These are phyloP conservation scores for Pseudorhiza aurosa DNA, from an alignment of 30 jellyfish, hydroid and myxozoan species.

Conservation along the genomic window DNA sequence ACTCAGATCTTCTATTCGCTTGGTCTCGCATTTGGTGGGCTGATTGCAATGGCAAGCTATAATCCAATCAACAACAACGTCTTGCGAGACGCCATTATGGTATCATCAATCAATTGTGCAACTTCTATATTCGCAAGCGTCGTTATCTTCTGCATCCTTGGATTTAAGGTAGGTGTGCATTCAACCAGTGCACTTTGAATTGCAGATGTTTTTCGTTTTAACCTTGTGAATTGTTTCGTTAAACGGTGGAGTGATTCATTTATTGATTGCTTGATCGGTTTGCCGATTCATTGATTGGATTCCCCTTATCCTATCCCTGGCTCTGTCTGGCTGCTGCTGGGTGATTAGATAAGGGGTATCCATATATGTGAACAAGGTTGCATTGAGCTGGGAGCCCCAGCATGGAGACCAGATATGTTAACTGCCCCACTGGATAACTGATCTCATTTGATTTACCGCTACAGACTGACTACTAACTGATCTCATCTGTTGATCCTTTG, in stretches of 20 bases:
- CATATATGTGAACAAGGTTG: too few relatives aligned
- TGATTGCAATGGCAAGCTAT: slow-evolving; percentile 95
- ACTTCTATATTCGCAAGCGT: slow-evolving; percentile 92
- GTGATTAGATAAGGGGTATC: too few relatives aligned
- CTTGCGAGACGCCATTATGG: slow-evolving; percentile 90
- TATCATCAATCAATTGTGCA: slow-evolving; percentile 83
- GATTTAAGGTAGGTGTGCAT: slow-evolving; percentile 75
- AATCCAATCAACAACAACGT: slow-evolving; percentile 91
- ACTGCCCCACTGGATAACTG: too few relatives aligned
- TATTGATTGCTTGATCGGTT: too few relatives aligned
- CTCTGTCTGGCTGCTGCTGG: too few relatives aligned
- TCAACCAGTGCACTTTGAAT: neutral
- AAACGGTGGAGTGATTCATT: neutral
- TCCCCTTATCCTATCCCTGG: too few relatives aligned
- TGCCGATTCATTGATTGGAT: too few relatives aligned
- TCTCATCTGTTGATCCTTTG: too few relatives aligned
- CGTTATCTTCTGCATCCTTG: slow-evolving; percentile 90
- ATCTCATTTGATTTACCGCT: too few relatives aligned
- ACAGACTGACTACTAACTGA: too few relatives aligned
- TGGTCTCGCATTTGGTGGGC: slow-evolving; percentile 97
- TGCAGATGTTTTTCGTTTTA: neutral
- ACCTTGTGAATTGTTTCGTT: neutral
- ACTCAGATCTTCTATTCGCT: slow-evolving; percentile 95
- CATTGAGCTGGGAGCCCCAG: too few relatives aligned
- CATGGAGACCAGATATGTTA: too few relatives aligned